Percentiles rank a stretch among this genome's conserved stretches.
Conservation (phyloP, 2,113 vertebrate genomes). For the Ceyx melanurus region DNA sequence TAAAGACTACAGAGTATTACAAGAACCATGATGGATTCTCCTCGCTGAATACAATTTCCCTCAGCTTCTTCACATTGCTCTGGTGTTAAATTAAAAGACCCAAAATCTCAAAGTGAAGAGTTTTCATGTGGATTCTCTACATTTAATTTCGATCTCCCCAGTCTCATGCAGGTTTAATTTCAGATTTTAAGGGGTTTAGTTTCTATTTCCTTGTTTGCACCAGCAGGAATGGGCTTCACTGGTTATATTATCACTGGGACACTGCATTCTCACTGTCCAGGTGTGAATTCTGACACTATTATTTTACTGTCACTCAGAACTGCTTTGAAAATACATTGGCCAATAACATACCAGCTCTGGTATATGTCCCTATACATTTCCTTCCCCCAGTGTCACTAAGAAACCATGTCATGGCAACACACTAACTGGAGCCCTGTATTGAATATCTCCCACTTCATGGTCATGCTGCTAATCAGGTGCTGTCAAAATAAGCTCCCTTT, state of each 20-base stretch:
- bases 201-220: not conserved
- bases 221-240: fast-evolving
- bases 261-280: not conserved
- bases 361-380: not conserved
- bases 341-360: not conserved
- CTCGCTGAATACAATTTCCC: not conserved
- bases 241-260: not conserved
- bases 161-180: not conserved
- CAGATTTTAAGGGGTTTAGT: not conserved
- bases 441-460: not conserved
- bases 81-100: not conserved
- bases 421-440: fast-evolving
- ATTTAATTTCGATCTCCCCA: not conserved
- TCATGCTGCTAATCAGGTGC: not conserved
- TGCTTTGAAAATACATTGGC: not conserved
- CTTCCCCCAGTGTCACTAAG: not conserved
- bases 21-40: constrained; percentile 13
- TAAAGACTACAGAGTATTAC: not conserved
- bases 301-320: not conserved
- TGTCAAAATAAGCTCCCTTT: not conserved
- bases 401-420: not conserved
- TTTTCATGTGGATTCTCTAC: not conserved
- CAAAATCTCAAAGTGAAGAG: not conserved
- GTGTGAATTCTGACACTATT: not conserved
- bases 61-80: not conserved